Base-by-base conservation (phyloP, 2,113 vertebrate species). In the Otolemur garnettii region DNA sequence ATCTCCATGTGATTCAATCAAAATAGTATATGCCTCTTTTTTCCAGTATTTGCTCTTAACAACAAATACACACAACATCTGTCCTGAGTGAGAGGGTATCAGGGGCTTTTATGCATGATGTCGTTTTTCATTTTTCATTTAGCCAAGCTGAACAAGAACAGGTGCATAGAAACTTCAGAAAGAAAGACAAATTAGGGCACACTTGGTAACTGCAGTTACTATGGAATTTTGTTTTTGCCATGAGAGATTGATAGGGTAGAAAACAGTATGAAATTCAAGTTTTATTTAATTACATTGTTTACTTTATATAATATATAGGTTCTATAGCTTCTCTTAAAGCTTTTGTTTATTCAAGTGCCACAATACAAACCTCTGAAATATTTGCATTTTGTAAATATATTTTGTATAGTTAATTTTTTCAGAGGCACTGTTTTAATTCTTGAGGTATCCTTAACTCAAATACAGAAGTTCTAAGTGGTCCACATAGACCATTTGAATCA, bases 141-240 rank as follows among this genome's bases (percentile, higher is more conserved):
- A 95, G 42, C 86, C 71, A 90, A 85, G 26, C 53, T 78, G 62
- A 94, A 35, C 66, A 96, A 38, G 83, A 66, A 45, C 28, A 87
- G 35, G n/a, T 24, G 50, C 78, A 69, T 94, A 80, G 74, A 96
- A 95, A 85, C 79, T 59, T 30, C 28, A 88, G 17, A 89, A 78
- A 72, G 55, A 77, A 90, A 97, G 28, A n/a, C 24, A 85, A 69
- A 93, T 57, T 60, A 74, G 30, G 14, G 4, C 17, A 7, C 7
- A 6, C 66, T 85, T 80, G 69, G 87, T 86, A 92, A 96, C 50
- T 89, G 95, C 87, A 72, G 98, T 99, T 98, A 96, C 98, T 98
- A 98, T 98, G 98, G 98, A 50, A 50, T 9, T 50, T 50, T 8
- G 8, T 50, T 97, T 98, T 97, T 87, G 98, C 97, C 96, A 26